Percentiles rank a stretch among this genome's conserved stretches.
Conservation (phyloP, 2,888 invertebrate genomes). For the Nesidiocoris tenuis region DNA sequence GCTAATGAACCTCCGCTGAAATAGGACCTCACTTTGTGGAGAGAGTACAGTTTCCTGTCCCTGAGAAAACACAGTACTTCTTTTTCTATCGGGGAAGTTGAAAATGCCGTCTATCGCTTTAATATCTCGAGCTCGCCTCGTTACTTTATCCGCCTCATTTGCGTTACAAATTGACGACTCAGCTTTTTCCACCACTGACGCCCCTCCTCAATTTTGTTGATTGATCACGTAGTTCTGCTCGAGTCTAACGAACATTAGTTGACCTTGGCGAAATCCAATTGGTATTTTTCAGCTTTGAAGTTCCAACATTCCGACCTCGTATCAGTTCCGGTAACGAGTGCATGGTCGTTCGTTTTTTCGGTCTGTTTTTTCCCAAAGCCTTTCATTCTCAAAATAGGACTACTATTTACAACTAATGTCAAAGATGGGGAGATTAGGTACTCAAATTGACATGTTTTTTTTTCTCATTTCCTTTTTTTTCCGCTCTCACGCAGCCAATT, state of each 20-base stretch:
- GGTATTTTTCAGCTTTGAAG: not conserved
- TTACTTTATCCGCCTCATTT: not conserved
- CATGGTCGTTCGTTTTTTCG: too few species aligned
- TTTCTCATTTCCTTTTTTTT: too few species aligned
- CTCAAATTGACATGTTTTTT: too few species aligned
- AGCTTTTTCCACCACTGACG: not conserved
- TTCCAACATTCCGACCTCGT: too few species aligned
- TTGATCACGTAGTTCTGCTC: not conserved
- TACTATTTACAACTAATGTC: too few species aligned
- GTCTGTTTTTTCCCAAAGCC: too few species aligned
- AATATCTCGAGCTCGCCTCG: not conserved
- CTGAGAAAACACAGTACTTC: not conserved
- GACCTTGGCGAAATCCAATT: not conserved
- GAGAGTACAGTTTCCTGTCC: not conserved
- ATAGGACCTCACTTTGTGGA: not conserved
- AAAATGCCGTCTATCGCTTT: not conserved
- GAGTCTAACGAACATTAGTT: not conserved
- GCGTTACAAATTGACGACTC: not conserved
- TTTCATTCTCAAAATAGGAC: too few species aligned
- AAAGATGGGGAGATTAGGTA: too few species aligned
- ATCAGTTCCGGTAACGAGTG: too few species aligned
- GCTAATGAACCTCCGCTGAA: conserved; percentile 12
- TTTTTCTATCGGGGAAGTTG: not conserved
- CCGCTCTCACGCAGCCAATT: too few species aligned
- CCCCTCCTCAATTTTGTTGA: not conserved